These are phyloP conservation scores for Himantopus leucocephalus DNA, from an alignment of 2,113 vertebrate species.

Conservation along the genomic window DNA sequence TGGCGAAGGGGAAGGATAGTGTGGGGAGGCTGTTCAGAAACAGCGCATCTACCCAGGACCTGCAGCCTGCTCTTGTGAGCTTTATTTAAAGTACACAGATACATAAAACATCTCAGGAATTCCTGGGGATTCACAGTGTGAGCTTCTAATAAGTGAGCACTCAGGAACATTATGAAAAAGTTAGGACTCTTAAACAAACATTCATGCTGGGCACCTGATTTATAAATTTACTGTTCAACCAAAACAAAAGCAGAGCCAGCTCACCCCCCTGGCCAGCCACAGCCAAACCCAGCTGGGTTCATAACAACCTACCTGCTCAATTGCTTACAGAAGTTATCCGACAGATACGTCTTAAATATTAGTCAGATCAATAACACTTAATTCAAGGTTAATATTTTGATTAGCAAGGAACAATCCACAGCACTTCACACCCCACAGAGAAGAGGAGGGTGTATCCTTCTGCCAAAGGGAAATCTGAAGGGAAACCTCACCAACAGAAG, in stretches of 20 bases:
- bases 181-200: neutral
- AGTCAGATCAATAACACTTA: neutral
- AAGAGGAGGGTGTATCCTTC: neutral
- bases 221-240: neutral
- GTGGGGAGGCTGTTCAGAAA: neutral
- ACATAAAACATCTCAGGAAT: neutral
- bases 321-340: neutral
- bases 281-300: neutral
- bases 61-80: neutral
- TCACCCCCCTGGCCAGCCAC: neutral
- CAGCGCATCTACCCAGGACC: neutral
- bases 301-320: neutral
- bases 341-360: neutral
- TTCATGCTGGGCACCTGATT: neutral
- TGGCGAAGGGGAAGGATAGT: neutral
- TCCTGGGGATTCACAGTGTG: slow-evolving; percentile 9
- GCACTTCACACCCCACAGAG: neutral
- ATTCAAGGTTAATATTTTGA: neutral
- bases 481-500: neutral
- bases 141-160: slow-evolving; percentile 9
- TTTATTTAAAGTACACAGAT: neutral
- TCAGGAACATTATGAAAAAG: neutral
- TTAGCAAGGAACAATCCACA: neutral
- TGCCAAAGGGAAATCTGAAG: neutral
- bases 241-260: neutral